phyloP scores from a whole-genome alignment of 2,888 invertebrate genomes.

The Ceriagrion tenellum region DNA sequence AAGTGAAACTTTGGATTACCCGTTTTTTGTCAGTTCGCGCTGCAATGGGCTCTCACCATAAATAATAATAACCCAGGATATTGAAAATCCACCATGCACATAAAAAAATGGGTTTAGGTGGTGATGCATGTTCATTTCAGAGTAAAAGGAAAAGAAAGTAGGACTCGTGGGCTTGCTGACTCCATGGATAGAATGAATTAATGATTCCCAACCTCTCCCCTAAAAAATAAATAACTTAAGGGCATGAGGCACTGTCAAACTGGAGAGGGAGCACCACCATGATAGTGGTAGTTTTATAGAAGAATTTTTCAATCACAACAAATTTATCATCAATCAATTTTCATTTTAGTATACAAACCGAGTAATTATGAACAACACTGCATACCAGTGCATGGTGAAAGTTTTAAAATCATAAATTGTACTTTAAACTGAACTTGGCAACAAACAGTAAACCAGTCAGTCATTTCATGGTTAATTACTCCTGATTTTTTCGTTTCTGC shows the following conservation, averaged over 20 bases:
- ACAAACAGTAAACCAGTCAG: slow-evolving; percentile 52
- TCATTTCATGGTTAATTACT: slow-evolving; percentile 34
- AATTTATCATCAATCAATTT: slow-evolving; percentile 47
- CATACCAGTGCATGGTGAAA: slow-evolving; percentile 50
- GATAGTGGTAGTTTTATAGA: not conserved
- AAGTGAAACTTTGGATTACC: no score
- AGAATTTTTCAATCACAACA: not conserved
- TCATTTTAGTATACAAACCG: slow-evolving; percentile 62
- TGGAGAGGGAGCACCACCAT: not conserved
- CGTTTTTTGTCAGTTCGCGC: no score
- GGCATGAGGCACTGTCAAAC: not conserved
- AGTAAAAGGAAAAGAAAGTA: no score
- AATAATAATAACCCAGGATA: no score
- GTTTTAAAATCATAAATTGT: slow-evolving; percentile 59
- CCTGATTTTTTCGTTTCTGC: slow-evolving; percentile 40
- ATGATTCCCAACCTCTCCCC: not conserved
- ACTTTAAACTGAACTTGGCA: slow-evolving; percentile 58
- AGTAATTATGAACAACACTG: slow-evolving; percentile 44
- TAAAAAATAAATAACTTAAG: not conserved
- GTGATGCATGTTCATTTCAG: no score
- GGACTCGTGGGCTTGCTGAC: no score
- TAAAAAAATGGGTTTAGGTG: no score
- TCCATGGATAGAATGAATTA: not conserved
- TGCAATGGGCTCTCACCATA: no score
- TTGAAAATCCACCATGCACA: no score